phyloP scores from a whole-genome alignment of 2,888 invertebrate species.

The Patella pellucida region DNA sequence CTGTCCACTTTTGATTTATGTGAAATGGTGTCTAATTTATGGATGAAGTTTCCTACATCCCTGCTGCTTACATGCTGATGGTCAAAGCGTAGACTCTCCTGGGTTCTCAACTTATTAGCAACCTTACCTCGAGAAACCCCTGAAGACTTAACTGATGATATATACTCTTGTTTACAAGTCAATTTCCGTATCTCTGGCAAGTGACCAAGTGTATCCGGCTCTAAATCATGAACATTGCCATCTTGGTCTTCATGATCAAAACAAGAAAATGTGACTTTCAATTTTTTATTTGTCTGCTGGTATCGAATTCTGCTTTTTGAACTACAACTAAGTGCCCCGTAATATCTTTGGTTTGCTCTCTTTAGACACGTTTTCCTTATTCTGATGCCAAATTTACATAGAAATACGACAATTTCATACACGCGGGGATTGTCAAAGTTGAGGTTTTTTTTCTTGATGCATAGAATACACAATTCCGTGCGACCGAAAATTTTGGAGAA shows the following conservation, averaged over 20 bases:
- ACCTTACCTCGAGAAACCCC: background rate
- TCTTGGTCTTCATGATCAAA: background rate
- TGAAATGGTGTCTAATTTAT: background rate
- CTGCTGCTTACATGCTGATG: background rate
- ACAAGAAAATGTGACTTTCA: background rate
- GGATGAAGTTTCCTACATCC: background rate
- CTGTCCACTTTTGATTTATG: background rate
- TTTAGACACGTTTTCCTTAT: too few species aligned
- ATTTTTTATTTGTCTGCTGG: background rate
- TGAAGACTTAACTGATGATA: background rate
- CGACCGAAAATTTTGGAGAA: background rate
- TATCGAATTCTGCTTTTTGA: background rate
- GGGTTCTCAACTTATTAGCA: background rate
- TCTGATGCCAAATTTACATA: too few species aligned
- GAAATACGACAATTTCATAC: background rate
- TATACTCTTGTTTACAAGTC: background rate
- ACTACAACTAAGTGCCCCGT: too few species aligned
- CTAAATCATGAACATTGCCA: background rate
- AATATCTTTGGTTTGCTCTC: too few species aligned
- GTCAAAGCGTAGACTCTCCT: background rate
- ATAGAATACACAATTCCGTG: background rate
- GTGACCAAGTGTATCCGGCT: background rate
- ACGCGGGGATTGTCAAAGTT: background rate
- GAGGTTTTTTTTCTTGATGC: background rate
- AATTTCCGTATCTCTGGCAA: too few species aligned